Evolutionary conservation across 2,888 invertebrate genomes (phyloP), one percentile per base, ranked within the genome.

Genomic region (Megalurothrips usitatus): DNA sequence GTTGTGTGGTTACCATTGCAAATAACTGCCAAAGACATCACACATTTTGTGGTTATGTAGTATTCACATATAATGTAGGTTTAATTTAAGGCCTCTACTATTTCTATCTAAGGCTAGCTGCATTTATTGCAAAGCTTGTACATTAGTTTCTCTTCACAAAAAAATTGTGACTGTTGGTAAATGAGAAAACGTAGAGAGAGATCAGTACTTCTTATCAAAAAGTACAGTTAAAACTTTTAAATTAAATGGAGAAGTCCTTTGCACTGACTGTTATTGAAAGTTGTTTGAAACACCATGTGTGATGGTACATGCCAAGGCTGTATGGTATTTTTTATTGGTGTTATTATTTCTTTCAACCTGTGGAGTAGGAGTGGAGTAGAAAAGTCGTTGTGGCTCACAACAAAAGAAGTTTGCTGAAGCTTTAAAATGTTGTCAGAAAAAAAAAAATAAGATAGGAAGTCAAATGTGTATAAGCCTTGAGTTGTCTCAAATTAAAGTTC

Each of bases 21-120:
- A 75, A 75, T 75, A 75, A 75, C 68, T 75, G 68, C 68, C 68
- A 75, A 75, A 75, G 68, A 75, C 68, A 75, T 75, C 68, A 75
- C 68, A 75, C 68, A 75, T 75, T 12, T 75, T 75, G 68, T 75
- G 68, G 68, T 75, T 26, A 75, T 75, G 12, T 75, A 75, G 68
- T 75, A 75, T 75, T 75, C 26, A 75, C 12, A 6, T 75, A 75
- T 58, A 58, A 58, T 75, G 10, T 75, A 75, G 68, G 9, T 75
- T 58, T 58, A 58, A 19, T 6, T 17, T 68, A 23, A 26, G 26
- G 34, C 3, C 34, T 43, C 3, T 43, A 43, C 34, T 75, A 23
- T 75, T 75, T 75, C 34, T 75, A 75, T 75, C 8, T 26, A 75
- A 75, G 12, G 68, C 68, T 75, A 12, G 68, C 68, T 26, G 68